Evolutionary conservation across 2,888 invertebrate genomes (phyloP).

Genomic region (Junonia oenone): DNA sequence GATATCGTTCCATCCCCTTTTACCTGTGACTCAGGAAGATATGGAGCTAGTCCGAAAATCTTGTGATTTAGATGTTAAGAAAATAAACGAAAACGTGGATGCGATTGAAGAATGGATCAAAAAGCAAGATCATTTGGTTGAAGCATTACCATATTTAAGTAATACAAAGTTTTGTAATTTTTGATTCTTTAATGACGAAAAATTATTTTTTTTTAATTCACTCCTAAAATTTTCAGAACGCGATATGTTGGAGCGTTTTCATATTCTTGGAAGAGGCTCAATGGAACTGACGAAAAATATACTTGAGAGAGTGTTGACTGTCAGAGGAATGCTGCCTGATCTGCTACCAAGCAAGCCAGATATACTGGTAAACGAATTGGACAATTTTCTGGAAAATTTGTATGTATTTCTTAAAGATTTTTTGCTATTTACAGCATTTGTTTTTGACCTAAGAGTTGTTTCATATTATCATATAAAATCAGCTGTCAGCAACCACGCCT

Average conservation of each 20-base stretch:
- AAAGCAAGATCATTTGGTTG: slow-evolving; percentile 53
- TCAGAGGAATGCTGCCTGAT: neutral
- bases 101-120: slow-evolving; percentile 49
- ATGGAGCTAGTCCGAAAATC: slow-evolving; percentile 44
- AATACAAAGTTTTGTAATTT: too few relatives aligned
- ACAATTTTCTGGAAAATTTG: too few relatives aligned
- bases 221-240: slow-evolving; percentile 46
- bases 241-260: slow-evolving; percentile 48
- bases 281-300: slow-evolving; percentile 55
- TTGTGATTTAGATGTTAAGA: slow-evolving; percentile 43
- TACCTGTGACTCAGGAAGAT: slow-evolving; percentile 46
- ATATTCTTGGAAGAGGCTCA: slow-evolving; percentile 52
- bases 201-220: too few relatives aligned
- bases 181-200: too few relatives aligned
- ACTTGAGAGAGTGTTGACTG: slow-evolving; percentile 38
- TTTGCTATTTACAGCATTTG: too few relatives aligned
- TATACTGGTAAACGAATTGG: too few relatives aligned
- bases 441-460: too few relatives aligned
- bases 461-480: too few relatives aligned
- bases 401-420: too few relatives aligned
- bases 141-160: slow-evolving; percentile 47
- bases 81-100: slow-evolving; percentile 48
- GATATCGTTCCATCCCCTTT: slow-evolving; percentile 24
- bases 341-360: too few relatives aligned
- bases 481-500: too few relatives aligned